Percentiles rank a stretch among this genome's conserved stretches.
phyloP scores from a whole-genome alignment of 2,113 vertebrate species.

The Nycticorax nycticorax region DNA sequence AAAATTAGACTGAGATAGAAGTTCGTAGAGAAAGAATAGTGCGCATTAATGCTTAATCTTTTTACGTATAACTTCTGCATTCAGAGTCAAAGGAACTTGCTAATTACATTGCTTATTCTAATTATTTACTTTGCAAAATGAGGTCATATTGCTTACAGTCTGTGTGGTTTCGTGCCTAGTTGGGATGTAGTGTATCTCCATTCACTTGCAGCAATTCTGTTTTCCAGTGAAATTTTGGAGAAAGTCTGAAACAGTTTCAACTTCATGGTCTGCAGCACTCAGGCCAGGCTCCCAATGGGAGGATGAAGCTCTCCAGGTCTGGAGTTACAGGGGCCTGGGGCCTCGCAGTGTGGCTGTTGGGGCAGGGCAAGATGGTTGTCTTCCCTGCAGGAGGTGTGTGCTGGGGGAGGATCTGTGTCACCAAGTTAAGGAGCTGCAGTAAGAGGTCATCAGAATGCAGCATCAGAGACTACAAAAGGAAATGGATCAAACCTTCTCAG shows the following conservation, averaged over 20 bases:
- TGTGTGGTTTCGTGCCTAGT: background rate
- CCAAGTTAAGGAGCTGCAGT: background rate
- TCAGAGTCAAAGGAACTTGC: background rate
- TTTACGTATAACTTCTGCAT: background rate
- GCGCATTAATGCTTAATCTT: background rate
- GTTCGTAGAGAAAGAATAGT: background rate
- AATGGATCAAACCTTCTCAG: background rate
- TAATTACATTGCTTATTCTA: background rate
- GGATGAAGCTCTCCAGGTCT: background rate
- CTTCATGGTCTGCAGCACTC: background rate
- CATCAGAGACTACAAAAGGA: background rate
- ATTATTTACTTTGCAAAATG: background rate
- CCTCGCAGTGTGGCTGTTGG: background rate
- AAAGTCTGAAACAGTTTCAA: background rate
- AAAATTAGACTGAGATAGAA: background rate
- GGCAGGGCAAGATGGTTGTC: background rate
- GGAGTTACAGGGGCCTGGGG: background rate
- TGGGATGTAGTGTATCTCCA: background rate
- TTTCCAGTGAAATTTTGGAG: background rate
- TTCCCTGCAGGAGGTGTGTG: background rate
- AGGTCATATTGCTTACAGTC: background rate
- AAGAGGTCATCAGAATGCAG: background rate
- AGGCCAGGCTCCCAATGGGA: background rate
- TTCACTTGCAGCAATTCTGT: background rate
- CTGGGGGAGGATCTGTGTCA: background rate